Conservation (phyloP, 2,113 vertebrate species). For the Passer domesticus region DNA sequence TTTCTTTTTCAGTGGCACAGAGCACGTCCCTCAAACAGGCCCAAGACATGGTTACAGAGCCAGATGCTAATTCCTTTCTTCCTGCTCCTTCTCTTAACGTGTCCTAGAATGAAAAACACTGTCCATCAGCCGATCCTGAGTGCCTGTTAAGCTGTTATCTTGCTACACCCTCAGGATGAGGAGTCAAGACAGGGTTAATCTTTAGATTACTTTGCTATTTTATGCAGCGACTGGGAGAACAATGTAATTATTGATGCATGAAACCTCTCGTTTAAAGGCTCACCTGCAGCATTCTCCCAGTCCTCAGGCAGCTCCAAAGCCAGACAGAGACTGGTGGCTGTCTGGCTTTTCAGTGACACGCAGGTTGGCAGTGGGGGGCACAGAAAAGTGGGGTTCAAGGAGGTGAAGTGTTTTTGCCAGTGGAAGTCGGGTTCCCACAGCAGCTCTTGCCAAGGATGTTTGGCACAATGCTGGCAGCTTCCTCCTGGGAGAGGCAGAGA, state of each 20-base stretch:
- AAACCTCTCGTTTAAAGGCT: not conserved
- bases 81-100: not conserved
- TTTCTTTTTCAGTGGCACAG: not conserved
- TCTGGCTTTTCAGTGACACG: not conserved
- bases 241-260: not conserved
- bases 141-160: not conserved
- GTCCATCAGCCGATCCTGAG: not conserved
- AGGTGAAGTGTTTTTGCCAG: accelerated
- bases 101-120: not conserved
- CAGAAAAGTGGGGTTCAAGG: not conserved
- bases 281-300: not conserved
- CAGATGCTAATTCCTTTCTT: not conserved
- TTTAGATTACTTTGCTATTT: not conserved
- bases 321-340: not conserved
- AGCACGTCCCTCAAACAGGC: not conserved
- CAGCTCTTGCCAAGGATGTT: not conserved
- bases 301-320: not conserved
- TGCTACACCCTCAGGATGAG: not conserved
- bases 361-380: accelerated
- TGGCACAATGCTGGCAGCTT: not conserved
- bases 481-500: not conserved
- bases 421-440: not conserved
- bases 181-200: not conserved
- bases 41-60: not conserved
- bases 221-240: not conserved